phyloP scores from a whole-genome alignment of 30 jellyfish, hydroid and myxozoan species.

The Chrysaora quinquecirrha region DNA sequence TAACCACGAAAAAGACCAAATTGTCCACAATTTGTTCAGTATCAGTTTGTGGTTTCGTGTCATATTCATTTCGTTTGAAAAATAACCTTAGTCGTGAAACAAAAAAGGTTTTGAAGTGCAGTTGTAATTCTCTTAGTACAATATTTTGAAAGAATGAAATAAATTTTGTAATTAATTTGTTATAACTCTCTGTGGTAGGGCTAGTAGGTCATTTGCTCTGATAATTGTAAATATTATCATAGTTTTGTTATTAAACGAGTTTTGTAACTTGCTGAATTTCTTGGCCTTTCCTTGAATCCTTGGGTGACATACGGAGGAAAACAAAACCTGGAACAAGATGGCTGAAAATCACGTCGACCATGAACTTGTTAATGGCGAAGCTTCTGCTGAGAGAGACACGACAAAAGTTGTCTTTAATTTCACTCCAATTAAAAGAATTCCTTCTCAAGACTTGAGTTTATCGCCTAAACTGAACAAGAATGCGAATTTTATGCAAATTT shows the following conservation, averaged over 20 bases:
- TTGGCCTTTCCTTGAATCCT: no score
- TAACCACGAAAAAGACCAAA: background rate
- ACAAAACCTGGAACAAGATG: no score
- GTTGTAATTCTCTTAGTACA: background rate
- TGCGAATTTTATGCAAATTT: background rate
- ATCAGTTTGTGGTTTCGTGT: slow-evolving; percentile 1
- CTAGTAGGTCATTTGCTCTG: background rate
- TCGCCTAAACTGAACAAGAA: background rate
- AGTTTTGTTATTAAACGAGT: no score
- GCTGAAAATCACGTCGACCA: background rate
- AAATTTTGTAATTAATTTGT: background rate
- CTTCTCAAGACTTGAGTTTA: slow-evolving; percentile 48
- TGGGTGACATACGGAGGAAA: no score
- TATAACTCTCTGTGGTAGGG: background rate
- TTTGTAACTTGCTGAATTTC: no score
- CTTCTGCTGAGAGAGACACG: background rate
- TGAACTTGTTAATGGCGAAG: no score
- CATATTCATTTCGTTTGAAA: background rate
- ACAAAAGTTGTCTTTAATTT: slow-evolving; percentile 51
- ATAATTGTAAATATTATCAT: no score
- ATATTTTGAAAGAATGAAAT: background rate
- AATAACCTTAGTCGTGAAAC: background rate
- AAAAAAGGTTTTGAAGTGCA: background rate
- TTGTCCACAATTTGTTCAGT: background rate
- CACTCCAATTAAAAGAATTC: slow-evolving; percentile 54